Evolutionary conservation across 2,113 vertebrate genomes (phyloP), one percentile per base, ranked within the genome.

Genomic region (Urocynchramus pylzowi): DNA sequence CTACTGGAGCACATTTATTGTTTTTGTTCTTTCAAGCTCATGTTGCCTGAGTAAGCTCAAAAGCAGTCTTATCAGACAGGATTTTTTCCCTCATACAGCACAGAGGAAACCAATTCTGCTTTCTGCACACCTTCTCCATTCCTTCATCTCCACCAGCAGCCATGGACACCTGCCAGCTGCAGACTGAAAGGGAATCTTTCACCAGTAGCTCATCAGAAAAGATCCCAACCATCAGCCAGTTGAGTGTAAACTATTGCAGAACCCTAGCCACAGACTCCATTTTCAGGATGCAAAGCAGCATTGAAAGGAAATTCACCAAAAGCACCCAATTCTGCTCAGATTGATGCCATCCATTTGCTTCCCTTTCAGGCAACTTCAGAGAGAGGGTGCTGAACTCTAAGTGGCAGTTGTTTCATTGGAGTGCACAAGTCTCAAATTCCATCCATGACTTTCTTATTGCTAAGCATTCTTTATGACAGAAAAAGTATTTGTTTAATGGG

Each of bases 401-500:
- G 80, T 16, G 17, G 54, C 77, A 69, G 54, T 37, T 23, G 28
- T 87, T 93, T 92, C 80, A 88, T 12, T 54, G 81, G 59, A 73
- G 83, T 50, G 57, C 44, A 89, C 77, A 77, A 91, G 88, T 77
- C 84, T 91, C 53, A 67, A 79, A 97, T 81, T 98, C 93, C 95
- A 91, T 24, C 71, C 86, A 54, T 95, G 61, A 75, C 64, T 97
- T 97, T 94, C 90, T 94, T 96, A 97, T 93, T 95, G 78, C 73
- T 11, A 78, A 93, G 73, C 87, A 91, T 97, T 96, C 94, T 91
- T 94, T 79, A 63, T 2, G 16, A 75, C 71, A 85, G 64, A 59
- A 91, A 59, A 95, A 96, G 94, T 92, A 96, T 96, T 77, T 93
- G 41, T 93, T 97, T 97, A 97, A 97, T 89, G 90, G 95, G 95